Evolutionary conservation across 2,888 invertebrate species (phyloP).

Genomic region (Mylabris sibirica): DNA sequence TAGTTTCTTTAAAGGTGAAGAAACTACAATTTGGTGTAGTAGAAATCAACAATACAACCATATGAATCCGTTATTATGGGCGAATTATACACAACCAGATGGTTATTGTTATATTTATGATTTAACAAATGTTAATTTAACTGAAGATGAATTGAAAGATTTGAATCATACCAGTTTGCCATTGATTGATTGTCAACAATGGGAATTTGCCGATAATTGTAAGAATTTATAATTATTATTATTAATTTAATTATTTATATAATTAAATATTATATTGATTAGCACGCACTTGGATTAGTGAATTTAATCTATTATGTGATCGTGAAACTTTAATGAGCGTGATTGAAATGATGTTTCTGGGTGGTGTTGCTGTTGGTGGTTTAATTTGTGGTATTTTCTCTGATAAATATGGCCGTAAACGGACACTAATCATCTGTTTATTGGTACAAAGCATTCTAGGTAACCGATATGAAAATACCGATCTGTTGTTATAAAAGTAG

Average conservation of each 20-base stretch:
- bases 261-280: not conserved
- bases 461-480: constrained; percentile 34
- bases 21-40: constrained; percentile 75
- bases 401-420: constrained; percentile 81
- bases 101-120: constrained; percentile 67
- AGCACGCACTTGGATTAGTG: constrained; percentile 76
- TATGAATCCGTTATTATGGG: constrained; percentile 68
- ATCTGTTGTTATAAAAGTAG: too few relatives aligned
- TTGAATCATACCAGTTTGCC: constrained; percentile 19
- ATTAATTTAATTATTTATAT: too few relatives aligned
- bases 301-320: constrained; percentile 81
- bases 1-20: constrained; percentile 73
- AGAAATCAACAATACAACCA: constrained; percentile 66
- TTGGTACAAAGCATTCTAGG: constrained; percentile 74
- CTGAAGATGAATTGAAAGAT: constrained; percentile 49
- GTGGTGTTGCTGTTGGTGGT: constrained; percentile 80
- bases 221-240: constrained; percentile 30
- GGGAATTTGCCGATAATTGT: constrained; percentile 59
- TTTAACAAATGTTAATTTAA: constrained; percentile 58
- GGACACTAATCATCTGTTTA: constrained; percentile 75
- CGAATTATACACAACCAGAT: constrained; percentile 70
- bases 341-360: constrained; percentile 79
- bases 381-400: constrained; percentile 81
- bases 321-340: constrained; percentile 72
- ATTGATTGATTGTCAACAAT: constrained; percentile 49